Percentiles rank a stretch among this genome's conserved stretches.
Conservation (phyloP, 64 coral and sea anemone genomes). For the Dendronephthya gigantea region DNA sequence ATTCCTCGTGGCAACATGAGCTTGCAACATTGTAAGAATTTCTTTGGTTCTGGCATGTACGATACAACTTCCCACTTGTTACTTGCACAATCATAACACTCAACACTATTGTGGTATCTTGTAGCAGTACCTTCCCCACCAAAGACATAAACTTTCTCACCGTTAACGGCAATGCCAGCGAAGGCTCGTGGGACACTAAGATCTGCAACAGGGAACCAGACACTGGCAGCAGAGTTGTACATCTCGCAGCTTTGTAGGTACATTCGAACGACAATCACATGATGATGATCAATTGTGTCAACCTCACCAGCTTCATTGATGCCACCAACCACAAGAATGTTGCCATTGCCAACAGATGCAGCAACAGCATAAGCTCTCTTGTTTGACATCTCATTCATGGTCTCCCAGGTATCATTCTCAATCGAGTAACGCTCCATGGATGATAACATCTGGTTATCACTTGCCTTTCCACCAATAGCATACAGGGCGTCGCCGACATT, state of each 20-base stretch:
- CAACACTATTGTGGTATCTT: slow-evolving; percentile 39
- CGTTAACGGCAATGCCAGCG: background rate
- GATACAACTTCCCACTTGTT: slow-evolving; percentile 41
- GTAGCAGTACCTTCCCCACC: slow-evolving; percentile 63
- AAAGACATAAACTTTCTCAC: background rate
- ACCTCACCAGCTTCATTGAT: slow-evolving; percentile 6
- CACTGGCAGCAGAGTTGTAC: slow-evolving; percentile 37
- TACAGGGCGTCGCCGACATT: slow-evolving; percentile 1
- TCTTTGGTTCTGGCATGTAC: slow-evolving; percentile 59
- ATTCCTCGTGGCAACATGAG: slow-evolving; percentile 44
- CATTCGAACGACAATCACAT: background rate
- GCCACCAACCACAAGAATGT: slow-evolving; percentile 8
- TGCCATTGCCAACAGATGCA: background rate
- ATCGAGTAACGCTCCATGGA: slow-evolving; percentile 25
- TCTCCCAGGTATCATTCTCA: slow-evolving; percentile 2
- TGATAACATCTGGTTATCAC: slow-evolving; percentile 6
- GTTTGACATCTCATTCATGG: slow-evolving; percentile 27
- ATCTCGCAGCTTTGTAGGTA: slow-evolving; percentile 8
- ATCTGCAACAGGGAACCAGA: slow-evolving; percentile 37
- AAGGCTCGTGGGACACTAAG: background rate
- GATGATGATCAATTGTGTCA: background rate
- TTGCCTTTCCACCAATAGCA: slow-evolving; percentile 26
- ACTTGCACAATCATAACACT: slow-evolving; percentile 42
- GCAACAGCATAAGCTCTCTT: background rate
- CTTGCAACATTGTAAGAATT: slow-evolving; percentile 50